These are phyloP conservation scores for Hydrophis major DNA, from an alignment of 2,797 vertebrate species.

Conservation along the genomic window DNA sequence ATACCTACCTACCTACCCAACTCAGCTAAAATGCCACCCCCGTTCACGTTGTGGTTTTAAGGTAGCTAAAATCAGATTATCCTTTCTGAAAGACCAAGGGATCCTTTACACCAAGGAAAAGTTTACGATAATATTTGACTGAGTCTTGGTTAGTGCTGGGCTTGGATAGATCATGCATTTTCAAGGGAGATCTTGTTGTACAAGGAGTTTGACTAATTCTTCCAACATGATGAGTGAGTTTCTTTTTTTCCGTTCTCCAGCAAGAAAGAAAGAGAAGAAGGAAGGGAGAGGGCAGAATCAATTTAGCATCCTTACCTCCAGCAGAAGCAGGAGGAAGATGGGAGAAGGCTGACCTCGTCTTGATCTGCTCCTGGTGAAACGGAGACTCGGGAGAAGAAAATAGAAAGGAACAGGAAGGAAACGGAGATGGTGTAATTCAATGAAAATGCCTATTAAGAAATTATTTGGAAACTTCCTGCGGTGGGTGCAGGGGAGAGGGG, in stretches of 20 bases:
- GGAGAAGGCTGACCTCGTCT: conserved; percentile 34
- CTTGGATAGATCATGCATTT: conserved; percentile 67
- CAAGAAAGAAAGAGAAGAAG: neutral
- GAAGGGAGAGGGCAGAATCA: conserved; percentile 28
- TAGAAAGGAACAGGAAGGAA: conserved; percentile 15
- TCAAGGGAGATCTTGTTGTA: conserved; percentile 68
- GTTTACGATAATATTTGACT: conserved; percentile 66
- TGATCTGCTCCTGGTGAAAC: conserved; percentile 22
- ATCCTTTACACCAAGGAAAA: conserved; percentile 66
- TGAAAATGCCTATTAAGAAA: conserved; percentile 31
- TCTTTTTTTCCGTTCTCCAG: conserved; percentile 32
- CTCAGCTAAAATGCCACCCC: conserved; percentile 56
- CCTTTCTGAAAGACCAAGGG: conserved; percentile 58
- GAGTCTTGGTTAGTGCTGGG: conserved; percentile 55
- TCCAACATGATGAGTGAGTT: conserved; percentile 52
- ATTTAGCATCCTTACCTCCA: conserved; percentile 29
- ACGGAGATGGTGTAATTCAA: neutral
- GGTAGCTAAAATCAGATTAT: conserved; percentile 64
- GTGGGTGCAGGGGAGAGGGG: neutral
- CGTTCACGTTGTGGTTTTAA: conserved; percentile 47
- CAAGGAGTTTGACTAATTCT: conserved; percentile 69
- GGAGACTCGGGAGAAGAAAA: neutral
- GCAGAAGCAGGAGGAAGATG: conserved; percentile 38
- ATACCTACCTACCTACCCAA: neutral
- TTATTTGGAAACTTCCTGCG: neutral